Evolutionary conservation across 2,113 vertebrate genomes (phyloP).

Genomic region (Hydrolagus affinis): DNA sequence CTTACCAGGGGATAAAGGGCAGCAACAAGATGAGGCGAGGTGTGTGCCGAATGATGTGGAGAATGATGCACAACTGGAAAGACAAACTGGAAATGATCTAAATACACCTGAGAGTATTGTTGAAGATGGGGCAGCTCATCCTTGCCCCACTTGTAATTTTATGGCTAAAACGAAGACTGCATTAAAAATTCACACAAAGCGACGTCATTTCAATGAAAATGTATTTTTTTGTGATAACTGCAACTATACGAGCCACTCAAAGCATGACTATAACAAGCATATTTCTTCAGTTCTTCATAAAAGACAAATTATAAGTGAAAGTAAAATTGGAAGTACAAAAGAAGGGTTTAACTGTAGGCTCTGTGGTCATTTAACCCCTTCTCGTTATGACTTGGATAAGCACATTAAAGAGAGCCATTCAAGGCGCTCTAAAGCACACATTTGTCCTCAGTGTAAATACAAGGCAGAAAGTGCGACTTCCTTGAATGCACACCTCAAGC

Average conservation of each 20-base stretch:
- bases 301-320: background rate
- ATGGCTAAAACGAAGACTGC: slow-evolving; percentile 53
- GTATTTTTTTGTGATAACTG: background rate
- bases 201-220: slow-evolving; percentile 8
- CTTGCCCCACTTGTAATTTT: slow-evolving; percentile 49
- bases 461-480: slow-evolving; percentile 37
- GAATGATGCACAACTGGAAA: background rate
- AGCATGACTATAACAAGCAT: background rate
- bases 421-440: slow-evolving; percentile 36
- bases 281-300: slow-evolving; percentile 23
- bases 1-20: background rate
- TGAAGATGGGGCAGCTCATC: slow-evolving; percentile 27
- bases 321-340: background rate
- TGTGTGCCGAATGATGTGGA: background rate
- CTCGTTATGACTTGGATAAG: slow-evolving; percentile 42
- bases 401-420: slow-evolving; percentile 35
- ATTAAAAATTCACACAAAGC: slow-evolving; percentile 57
- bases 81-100: background rate
- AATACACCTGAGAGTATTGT: slow-evolving; percentile 7
- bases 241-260: slow-evolving; percentile 4
- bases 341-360: slow-evolving; percentile 36
- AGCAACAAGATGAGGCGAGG: background rate
- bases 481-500: background rate
- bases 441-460: slow-evolving; percentile 34
- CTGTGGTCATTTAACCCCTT: slow-evolving; percentile 34